A percentile compares a stretch with the other conserved stretches of the same genome.
These are phyloP conservation scores for Isurus oxyrinchus DNA, from an alignment of 2,113 vertebrate species.

Conservation along the genomic window DNA sequence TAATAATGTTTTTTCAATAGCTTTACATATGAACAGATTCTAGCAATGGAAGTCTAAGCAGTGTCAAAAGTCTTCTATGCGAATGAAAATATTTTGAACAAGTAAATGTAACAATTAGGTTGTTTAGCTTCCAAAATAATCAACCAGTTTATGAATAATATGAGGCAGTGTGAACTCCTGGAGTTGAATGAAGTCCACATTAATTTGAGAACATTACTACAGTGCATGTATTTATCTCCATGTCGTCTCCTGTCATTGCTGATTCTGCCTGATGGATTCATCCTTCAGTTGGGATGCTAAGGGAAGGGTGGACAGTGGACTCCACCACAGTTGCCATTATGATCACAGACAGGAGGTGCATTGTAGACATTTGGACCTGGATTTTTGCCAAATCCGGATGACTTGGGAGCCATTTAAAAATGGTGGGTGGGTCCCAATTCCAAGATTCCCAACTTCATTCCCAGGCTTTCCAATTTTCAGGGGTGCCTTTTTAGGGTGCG, in stretches of 20 bases:
- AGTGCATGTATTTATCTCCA: background rate
- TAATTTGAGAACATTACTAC: no score
- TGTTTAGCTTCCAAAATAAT: background rate
- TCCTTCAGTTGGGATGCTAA: background rate
- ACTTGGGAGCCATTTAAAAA: no score
- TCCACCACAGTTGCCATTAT: background rate
- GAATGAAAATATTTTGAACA: background rate
- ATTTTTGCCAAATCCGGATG: no score
- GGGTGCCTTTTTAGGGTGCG: no score
- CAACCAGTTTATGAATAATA: background rate
- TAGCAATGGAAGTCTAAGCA: background rate
- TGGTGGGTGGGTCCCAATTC: no score
- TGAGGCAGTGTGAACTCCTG: background rate
- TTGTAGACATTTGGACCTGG: background rate
- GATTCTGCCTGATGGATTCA: background rate
- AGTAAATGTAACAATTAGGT: background rate
- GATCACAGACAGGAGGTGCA: background rate
- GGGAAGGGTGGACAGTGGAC: background rate
- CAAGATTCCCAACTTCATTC: no score
- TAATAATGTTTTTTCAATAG: background rate
- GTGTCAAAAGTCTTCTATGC: background rate
- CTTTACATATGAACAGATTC: background rate
- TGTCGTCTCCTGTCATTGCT: background rate
- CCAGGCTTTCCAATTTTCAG: no score
- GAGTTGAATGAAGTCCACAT: background rate